These are phyloP conservation scores for Pseudolaguvia tuberculata DNA, from an alignment of 2,113 vertebrate species.

Conservation along the genomic window DNA sequence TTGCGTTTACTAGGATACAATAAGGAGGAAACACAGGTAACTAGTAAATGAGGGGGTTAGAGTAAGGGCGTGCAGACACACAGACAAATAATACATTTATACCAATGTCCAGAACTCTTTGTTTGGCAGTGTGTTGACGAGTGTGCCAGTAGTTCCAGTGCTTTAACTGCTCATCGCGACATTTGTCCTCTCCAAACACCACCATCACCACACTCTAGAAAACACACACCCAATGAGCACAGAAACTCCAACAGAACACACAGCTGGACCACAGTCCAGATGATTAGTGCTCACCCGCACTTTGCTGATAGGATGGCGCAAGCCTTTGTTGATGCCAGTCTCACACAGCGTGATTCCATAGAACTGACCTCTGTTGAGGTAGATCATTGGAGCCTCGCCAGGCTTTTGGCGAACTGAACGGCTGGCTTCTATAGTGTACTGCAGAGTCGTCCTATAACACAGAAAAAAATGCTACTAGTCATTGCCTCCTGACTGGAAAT, in stretches of 20 bases:
- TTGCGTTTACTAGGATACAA: constrained; percentile 39
- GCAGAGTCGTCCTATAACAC: constrained; percentile 78
- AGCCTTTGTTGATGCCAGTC: constrained; percentile 89
- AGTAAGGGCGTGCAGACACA: background rate
- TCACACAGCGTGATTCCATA: constrained; percentile 93
- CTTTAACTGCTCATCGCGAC: constrained; percentile 92
- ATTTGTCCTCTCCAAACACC: constrained; percentile 97
- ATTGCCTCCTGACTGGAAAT: background rate
- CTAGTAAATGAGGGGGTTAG: constrained; percentile 4
- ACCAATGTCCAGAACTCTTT: constrained; percentile 96
- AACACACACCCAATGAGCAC: background rate
- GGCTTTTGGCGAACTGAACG: constrained; percentile 93
- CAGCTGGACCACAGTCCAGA: background rate
- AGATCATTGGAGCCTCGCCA: constrained; percentile 94
- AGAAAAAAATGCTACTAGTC: background rate
- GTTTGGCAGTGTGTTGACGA: constrained; percentile 93
- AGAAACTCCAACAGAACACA: background rate
- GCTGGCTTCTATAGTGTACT: constrained; percentile 88
- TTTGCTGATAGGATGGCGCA: constrained; percentile 97
- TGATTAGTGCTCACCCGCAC: constrained; percentile 76
- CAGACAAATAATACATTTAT: constrained; percentile 48
- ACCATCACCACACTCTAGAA: constrained; percentile 95
- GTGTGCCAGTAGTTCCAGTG: constrained; percentile 99
- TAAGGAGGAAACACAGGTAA: constrained; percentile 21
- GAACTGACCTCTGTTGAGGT: constrained; percentile 97